These are phyloP conservation scores for Nephrocerus scutellatus DNA, from an alignment of 2,888 invertebrate species.

Conservation along the genomic window DNA sequence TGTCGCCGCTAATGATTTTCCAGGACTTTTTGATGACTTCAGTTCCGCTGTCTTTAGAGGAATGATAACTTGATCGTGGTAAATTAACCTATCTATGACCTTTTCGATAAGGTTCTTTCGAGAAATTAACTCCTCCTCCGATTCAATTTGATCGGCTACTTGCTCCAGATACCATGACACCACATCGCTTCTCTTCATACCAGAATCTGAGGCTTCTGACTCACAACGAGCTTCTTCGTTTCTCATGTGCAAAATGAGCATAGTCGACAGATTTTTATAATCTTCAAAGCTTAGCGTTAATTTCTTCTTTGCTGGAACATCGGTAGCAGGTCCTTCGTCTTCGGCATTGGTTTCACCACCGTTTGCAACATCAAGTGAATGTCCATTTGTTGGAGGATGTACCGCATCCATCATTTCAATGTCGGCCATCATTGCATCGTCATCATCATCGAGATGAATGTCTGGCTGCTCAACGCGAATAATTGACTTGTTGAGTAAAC, in stretches of 20 bases:
- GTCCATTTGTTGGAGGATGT: slow-evolving; percentile 36
- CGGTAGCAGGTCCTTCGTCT: background rate
- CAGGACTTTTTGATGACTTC: slow-evolving; percentile 25
- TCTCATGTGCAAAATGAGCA: slow-evolving; percentile 85
- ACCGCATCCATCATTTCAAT: slow-evolving; percentile 52
- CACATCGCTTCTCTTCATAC: slow-evolving; percentile 70
- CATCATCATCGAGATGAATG: slow-evolving; percentile 82
- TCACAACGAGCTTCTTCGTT: slow-evolving; percentile 69
- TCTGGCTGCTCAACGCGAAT: slow-evolving; percentile 97
- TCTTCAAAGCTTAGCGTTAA: slow-evolving; percentile 83
- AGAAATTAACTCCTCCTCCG: slow-evolving; percentile 82
- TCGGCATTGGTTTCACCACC: slow-evolving; percentile 18
- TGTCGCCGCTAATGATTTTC: slow-evolving; percentile 9
- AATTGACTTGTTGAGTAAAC: slow-evolving; percentile 90
- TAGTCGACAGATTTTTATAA: slow-evolving; percentile 85
- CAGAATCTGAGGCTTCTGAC: slow-evolving; percentile 56
- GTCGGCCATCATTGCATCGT: slow-evolving; percentile 52
- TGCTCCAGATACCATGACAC: slow-evolving; percentile 91
- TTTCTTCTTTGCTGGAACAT: slow-evolving; percentile 56
- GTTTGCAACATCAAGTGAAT: slow-evolving; percentile 22
- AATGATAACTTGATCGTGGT: slow-evolving; percentile 53
- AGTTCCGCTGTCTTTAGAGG: slow-evolving; percentile 41
- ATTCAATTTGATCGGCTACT: slow-evolving; percentile 79
- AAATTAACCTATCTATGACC: slow-evolving; percentile 84
- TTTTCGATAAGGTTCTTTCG: slow-evolving; percentile 87